Evolutionary conservation across 1,140 invertebrate genomes (phyloP), one percentile per base, ranked within the genome.

Genomic region (Rhopalosiphum maidis): DNA sequence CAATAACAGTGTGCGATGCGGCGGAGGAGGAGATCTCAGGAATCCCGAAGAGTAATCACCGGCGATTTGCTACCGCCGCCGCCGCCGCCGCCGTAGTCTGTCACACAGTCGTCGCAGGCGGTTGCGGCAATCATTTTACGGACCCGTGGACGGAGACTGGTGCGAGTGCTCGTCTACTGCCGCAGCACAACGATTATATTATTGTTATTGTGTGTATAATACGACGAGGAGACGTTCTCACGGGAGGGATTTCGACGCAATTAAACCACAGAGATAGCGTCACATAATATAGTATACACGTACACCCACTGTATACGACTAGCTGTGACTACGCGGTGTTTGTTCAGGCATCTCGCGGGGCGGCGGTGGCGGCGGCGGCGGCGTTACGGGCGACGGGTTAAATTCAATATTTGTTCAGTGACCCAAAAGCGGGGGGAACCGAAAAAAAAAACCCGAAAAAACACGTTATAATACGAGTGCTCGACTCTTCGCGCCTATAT

Each of bases 401-500:
- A 91, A 82, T 77, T 82, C 90, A 82, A 91, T 91, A 91, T 91
- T 91, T 91, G 60, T 91, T 91, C 90, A 35, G 90, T 48, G 90
- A 60, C 23, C 88, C 54, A 48, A 43, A 91, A 23, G 43, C 43
- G 46, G 48, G 48, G 48, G 15, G 48, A 51, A 18, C 15, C 5
- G n/a, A 77, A 77, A 77, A n/a, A 68, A 68, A 77, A n/a, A 18
- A 18, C 60, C 60, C 30, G 0, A 6, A 77, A n/a, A 68, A n/a
- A 77, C 30, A 77, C 60, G 18, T 77, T n/a, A 77, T 77, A 60
- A 30, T 60, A 77, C 60, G 15, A n/a, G 60, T n/a, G 60, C 60
- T 15, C 60, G 18, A n/a, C n/a, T 77, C 60, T 15, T 77, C 60
- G 15, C 60, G n/a, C 60, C 60, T 15, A 30, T 41, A 41, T 41